phyloP scores from a whole-genome alignment of 1,140 invertebrate species.

The Ceratosolen fusciceps region DNA sequence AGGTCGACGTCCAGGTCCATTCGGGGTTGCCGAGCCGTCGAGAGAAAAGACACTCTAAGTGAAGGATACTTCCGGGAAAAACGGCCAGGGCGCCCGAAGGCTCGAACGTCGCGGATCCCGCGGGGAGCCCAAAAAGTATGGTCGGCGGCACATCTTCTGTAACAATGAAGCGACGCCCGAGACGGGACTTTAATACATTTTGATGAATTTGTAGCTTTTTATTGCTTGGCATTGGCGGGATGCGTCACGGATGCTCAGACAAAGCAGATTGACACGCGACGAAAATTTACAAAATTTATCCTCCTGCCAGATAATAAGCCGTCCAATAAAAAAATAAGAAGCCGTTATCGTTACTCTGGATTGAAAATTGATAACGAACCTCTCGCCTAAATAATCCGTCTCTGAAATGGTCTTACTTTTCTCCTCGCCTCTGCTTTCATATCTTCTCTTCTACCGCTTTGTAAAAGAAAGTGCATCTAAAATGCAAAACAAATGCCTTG shows the following conservation, averaged over 20 bases:
- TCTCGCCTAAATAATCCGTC: too few relatives aligned
- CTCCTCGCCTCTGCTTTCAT: neutral
- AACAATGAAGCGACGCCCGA: conserved; percentile 50
- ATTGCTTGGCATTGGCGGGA: too few relatives aligned
- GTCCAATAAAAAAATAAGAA: too few relatives aligned
- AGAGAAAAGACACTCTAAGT: conserved; percentile 86
- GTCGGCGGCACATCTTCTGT: conserved; percentile 87
- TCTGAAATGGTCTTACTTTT: too few relatives aligned
- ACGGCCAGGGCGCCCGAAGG: conserved; percentile 84
- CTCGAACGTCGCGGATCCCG: conserved; percentile 85
- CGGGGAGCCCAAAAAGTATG: conserved; percentile 83
- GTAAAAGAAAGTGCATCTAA: conserved; percentile 16
- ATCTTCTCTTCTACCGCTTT: neutral
- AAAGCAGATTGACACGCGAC: too few relatives aligned
- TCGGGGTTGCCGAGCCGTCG: conserved; percentile 83
- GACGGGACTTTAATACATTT: too few relatives aligned
- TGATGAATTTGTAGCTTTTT: too few relatives aligned
- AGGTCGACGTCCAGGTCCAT: conserved; percentile 90
- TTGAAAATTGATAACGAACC: too few relatives aligned
- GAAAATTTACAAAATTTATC: too few relatives aligned
- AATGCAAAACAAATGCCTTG: conserved; percentile 32
- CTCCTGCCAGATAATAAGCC: too few relatives aligned
- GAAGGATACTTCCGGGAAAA: conserved; percentile 85
- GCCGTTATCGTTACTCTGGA: too few relatives aligned
- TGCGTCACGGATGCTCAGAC: too few relatives aligned